Conservation (phyloP, 1,140 invertebrate species). For the Zaprionus kolodkinae region DNA sequence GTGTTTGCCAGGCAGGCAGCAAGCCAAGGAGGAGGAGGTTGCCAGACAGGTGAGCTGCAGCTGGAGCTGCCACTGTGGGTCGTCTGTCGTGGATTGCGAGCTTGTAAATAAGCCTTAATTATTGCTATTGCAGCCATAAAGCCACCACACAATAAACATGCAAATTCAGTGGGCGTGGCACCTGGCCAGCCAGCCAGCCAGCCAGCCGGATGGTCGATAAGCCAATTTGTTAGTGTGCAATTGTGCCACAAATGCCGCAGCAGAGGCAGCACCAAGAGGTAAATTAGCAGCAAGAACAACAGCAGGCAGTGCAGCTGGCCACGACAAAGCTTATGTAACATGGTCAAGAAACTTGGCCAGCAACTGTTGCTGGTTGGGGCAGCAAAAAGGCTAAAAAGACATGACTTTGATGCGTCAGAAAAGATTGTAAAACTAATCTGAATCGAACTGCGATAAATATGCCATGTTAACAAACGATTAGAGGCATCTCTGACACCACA, state of each 20-base stretch:
- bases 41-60: constrained; percentile 41
- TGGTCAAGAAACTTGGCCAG: constrained; percentile 5
- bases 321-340: constrained; percentile 2
- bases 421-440: background rate
- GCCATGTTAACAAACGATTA: no score
- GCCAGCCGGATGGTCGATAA: constrained; percentile 29
- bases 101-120: constrained; percentile 81
- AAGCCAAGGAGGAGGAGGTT: constrained; percentile 22
- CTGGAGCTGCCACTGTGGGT: constrained; percentile 14
- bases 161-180: constrained; percentile 62
- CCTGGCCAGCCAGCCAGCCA: background rate
- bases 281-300: background rate
- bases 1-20: constrained; percentile 54
- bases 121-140: constrained; percentile 77
- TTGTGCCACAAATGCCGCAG: constrained; percentile 4
- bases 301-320: background rate
- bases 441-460: no score
- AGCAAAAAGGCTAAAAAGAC: background rate
- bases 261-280: background rate
- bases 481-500: no score
- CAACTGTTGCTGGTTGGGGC: constrained; percentile 4
- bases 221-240: constrained; percentile 43
- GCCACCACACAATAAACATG: constrained; percentile 80
- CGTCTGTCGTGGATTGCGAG: constrained; percentile 56
- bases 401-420: background rate